phyloP scores from a whole-genome alignment of 2,888 invertebrate genomes.

The Drosophila mercatorum region DNA sequence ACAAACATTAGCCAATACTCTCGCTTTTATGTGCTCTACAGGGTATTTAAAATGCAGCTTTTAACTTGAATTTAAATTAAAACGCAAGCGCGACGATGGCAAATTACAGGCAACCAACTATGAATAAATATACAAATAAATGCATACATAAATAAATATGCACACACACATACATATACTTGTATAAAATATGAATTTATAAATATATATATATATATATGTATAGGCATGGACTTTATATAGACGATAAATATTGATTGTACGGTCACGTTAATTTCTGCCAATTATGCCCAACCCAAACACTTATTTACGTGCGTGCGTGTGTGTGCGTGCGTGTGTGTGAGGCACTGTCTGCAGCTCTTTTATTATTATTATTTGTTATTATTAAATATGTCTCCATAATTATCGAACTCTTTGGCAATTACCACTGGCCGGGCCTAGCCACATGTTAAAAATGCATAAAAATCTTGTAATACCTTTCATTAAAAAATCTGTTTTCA shows the following conservation, averaged over 20 bases:
- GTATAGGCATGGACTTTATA: slow-evolving; percentile 31
- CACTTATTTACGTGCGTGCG: slow-evolving; percentile 17
- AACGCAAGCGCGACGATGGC: slow-evolving; percentile 58
- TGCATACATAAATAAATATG: slow-evolving; percentile 10
- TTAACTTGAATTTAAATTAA: slow-evolving; percentile 78
- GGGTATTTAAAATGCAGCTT: slow-evolving; percentile 47
- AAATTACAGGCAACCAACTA: slow-evolving; percentile 59
- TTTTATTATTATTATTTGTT: slow-evolving; percentile 57
- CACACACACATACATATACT: slow-evolving; percentile 3
- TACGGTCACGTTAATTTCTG: slow-evolving; percentile 74
- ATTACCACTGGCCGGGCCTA: slow-evolving; percentile 14
- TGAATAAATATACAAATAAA: slow-evolving; percentile 51
- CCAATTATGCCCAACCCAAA: slow-evolving; percentile 64
- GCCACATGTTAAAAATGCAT: slow-evolving; percentile 42
- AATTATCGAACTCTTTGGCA: slow-evolving; percentile 57
- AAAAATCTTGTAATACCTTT: slow-evolving; percentile 12
- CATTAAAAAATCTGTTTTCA: neutral
- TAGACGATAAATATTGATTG: slow-evolving; percentile 75
- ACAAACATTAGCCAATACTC: too few relatives aligned
- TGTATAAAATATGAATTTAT: slow-evolving; percentile 31
- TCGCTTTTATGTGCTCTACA: neutral
- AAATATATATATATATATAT: slow-evolving; percentile 27
- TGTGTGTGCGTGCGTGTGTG: neutral
- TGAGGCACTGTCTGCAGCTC: slow-evolving; percentile 32
- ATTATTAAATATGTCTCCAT: slow-evolving; percentile 62